Conservation (phyloP, 2,888 invertebrate species). For the Alentia gelatinosa region DNA sequence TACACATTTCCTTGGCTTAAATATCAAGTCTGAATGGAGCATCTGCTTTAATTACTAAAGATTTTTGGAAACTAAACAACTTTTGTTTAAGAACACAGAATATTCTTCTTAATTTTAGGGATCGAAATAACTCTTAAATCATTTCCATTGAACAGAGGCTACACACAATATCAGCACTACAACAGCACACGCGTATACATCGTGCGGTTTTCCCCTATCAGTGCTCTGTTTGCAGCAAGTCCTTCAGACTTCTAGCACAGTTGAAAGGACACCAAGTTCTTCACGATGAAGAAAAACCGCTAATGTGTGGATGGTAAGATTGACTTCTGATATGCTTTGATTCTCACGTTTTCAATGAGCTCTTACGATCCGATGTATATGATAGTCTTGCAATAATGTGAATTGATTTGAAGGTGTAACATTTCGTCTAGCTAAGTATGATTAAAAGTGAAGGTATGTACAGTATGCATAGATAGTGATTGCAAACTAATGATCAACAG, state of each 20-base stretch:
- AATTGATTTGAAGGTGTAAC: no score
- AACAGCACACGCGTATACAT: constrained; percentile 19
- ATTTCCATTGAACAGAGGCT: neutral
- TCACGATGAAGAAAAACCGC: neutral
- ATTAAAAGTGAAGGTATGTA: no score
- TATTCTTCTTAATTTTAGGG: neutral
- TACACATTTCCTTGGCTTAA: no score
- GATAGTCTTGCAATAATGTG: no score
- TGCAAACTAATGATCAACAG: no score
- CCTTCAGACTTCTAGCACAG: neutral
- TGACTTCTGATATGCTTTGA: neutral
- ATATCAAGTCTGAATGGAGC: no score
- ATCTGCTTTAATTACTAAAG: no score
- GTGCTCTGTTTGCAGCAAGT: constrained; percentile 17
- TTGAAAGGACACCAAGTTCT: neutral
- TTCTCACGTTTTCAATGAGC: no score
- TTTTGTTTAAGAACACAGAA: neutral
- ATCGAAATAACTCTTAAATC: neutral
- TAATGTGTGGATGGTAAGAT: constrained; percentile 1
- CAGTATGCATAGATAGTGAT: no score
- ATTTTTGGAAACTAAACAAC: neutral
- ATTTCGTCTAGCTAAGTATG: no score
- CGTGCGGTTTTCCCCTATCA: neutral
- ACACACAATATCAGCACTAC: constrained; percentile 15
- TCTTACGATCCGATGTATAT: no score